Base-by-base conservation (phyloP, 2,797 vertebrate species). In the Sebastes trivittatus region DNA sequence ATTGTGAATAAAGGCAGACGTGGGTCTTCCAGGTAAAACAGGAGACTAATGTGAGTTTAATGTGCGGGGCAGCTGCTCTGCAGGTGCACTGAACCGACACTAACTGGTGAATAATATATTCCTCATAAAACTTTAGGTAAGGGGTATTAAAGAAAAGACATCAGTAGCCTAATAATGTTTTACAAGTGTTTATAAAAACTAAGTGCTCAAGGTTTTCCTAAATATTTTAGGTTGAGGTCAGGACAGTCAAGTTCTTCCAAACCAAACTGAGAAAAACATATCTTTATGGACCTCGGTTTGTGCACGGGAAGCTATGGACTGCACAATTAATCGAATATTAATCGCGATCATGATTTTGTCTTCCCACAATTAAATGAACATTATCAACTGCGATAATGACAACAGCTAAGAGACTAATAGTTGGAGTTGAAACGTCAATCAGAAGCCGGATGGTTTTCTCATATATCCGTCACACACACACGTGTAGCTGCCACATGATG, bases 401-500 rank as follows among this genome's bases (percentile, higher is more conserved):
- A 46, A 46, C 7, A 46, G 16, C 42, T 46, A 46, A 46, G 1
- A 46, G 42, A 18, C 42, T 46, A 18, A 46, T 46, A 46, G 1
- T 0, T 46, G 0, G 16, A 46, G 42, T 0, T 46, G 42, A 46
- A 46, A 0, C 42, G 42, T 46, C 42, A 46, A 46, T 46, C 42
- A 46, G 42, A 46, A 46, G 42, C 42, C 38, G 16, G 42, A 18
- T 0, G 42, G 42, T 46, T 46, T 46, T 46, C 42, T 18, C 42
- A 18, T 46, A 46, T 46, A 46, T 7, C 42, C 42, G 6, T 7
- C 0, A 18, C 14, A 46, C 16, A 46, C 16, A 46, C 6, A 29
- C 5, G 6, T 46, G 42, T 46, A 46, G 16, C 42, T 3, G 6
- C 42, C 16, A 46, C 42, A 7, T 16, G 42, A 16, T 18, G 16